These are phyloP conservation scores for Plebejus argus DNA, from an alignment of 2,888 invertebrate species.

Conservation along the genomic window DNA sequence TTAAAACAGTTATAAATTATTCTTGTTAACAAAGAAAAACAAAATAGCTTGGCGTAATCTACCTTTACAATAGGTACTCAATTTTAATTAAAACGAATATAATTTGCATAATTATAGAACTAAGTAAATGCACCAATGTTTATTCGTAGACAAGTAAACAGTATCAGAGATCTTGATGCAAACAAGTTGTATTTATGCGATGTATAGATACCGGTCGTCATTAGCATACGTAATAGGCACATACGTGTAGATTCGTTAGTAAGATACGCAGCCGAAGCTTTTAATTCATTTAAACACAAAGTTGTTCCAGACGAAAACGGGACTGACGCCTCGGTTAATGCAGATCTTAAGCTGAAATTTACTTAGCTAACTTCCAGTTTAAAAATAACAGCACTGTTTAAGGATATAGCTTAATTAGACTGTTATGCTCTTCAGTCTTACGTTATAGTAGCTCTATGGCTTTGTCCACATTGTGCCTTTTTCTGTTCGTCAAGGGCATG, in stretches of 20 bases:
- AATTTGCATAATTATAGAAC: constrained; percentile 6
- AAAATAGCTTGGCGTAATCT: not conserved
- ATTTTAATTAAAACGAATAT: not conserved
- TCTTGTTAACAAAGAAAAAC: no score
- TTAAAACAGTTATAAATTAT: not conserved
- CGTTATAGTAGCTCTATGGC: no score
- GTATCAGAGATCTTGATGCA: constrained; percentile 10
- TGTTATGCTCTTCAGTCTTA: not conserved
- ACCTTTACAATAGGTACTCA: not conserved
- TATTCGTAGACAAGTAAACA: constrained; percentile 8
- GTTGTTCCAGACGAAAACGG: constrained; percentile 50
- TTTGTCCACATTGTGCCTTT: no score
- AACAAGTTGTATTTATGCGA: constrained; percentile 16
- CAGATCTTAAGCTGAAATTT: constrained; percentile 19
- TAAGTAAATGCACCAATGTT: constrained; percentile 1
- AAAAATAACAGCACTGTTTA: not conserved
- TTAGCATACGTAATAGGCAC: constrained; percentile 47
- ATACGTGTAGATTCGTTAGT: constrained; percentile 63
- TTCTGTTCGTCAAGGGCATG: no score
- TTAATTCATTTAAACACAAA: constrained; percentile 70
- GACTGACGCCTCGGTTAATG: constrained; percentile 54
- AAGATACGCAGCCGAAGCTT: constrained; percentile 63
- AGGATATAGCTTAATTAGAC: not conserved
- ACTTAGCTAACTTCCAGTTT: not conserved
- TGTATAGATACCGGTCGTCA: constrained; percentile 26